Percentiles rank a stretch among this genome's conserved stretches.
Conservation (phyloP, 2,113 vertebrate genomes). For the Microcebus murinus region DNA sequence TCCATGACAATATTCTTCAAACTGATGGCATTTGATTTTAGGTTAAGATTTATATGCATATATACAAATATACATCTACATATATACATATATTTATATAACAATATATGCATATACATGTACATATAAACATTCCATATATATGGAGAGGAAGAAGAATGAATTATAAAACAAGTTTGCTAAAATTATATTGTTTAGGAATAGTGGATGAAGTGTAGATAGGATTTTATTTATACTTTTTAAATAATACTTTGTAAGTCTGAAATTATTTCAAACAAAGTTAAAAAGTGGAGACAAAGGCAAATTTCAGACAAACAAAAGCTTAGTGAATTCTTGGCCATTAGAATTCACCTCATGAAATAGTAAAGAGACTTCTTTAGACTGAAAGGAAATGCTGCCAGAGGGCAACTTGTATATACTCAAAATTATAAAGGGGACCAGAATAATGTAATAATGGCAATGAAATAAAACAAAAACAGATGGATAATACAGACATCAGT, state of each 20-base stretch:
- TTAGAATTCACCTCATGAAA: background rate
- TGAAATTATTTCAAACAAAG: background rate
- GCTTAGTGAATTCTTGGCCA: background rate
- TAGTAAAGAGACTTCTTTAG: background rate
- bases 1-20: background rate
- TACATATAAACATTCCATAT: background rate
- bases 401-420: background rate
- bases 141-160: background rate
- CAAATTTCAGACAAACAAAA: background rate
- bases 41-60: background rate
- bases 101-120: background rate
- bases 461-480: background rate
- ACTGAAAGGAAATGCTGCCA: background rate
- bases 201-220: background rate
- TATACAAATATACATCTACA: accelerated
- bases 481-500: background rate
- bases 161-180: background rate
- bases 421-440: background rate
- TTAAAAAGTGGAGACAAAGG: background rate
- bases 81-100: background rate
- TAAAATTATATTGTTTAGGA: background rate
- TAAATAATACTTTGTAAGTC: background rate
- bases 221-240: background rate
- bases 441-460: background rate
- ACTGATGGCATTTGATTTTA: background rate